These are phyloP conservation scores for Pteronotus mesoamericanus DNA, from an alignment of 2,797 vertebrate species.

Conservation along the genomic window DNA sequence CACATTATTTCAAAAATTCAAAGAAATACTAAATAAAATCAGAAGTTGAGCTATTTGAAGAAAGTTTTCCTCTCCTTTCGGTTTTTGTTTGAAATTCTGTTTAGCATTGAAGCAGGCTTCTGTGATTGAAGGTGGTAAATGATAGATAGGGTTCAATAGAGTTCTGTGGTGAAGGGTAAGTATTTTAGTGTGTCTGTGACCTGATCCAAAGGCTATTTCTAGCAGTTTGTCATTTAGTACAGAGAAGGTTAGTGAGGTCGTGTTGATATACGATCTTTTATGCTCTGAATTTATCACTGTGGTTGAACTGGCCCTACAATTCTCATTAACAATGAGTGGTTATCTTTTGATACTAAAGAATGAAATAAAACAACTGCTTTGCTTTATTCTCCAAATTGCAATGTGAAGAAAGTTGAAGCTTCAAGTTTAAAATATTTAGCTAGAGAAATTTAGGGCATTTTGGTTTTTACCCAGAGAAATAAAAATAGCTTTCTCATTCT, in stretches of 20 bases:
- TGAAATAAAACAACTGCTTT: conserved; percentile 44
- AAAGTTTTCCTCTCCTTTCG: conserved; percentile 58
- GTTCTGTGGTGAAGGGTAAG: conserved; percentile 80
- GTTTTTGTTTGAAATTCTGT: conserved; percentile 74
- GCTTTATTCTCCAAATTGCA: background rate
- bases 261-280: conserved; percentile 79
- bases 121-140: conserved; percentile 75
- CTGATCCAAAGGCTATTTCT: conserved; percentile 81
- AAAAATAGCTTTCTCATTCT: conserved; percentile 47
- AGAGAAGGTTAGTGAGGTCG: conserved; percentile 85
- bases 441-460: conserved; percentile 34
- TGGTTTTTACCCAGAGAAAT: conserved; percentile 43
- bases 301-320: conserved; percentile 75
- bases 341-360: conserved; percentile 78
- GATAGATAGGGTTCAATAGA: conserved; percentile 73
- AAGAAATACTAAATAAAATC: conserved; percentile 70
- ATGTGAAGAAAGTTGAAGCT: conserved; percentile 58
- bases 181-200: conserved; percentile 83
- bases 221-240: conserved; percentile 84
- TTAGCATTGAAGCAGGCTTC: conserved; percentile 68
- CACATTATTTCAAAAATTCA: conserved; percentile 23
- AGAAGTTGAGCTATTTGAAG: conserved; percentile 57
- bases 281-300: conserved; percentile 72
- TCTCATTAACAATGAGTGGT: conserved; percentile 77
- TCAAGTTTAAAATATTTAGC: conserved; percentile 25